Evolutionary conservation across 2,888 invertebrate genomes (phyloP).

Genomic region (Tinea trinotella): DNA sequence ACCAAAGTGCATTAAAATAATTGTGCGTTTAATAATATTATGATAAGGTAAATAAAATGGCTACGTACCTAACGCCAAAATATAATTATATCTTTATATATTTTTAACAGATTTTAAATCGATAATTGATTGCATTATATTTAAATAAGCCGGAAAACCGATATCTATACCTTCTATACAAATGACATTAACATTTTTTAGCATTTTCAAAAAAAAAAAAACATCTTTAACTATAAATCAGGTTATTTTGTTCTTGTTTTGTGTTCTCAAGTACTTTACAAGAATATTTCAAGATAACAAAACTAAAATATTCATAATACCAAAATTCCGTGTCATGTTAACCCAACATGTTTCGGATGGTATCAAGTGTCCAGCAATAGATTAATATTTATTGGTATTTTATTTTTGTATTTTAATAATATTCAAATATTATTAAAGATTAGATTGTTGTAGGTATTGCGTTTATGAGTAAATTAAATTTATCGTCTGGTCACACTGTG

Average conservation of each 20-base stretch:
- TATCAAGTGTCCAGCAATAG: constrained; percentile 51
- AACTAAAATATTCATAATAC: background rate
- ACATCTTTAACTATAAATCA: background rate
- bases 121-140: constrained; percentile 7
- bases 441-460: constrained; percentile 43
- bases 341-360: constrained; percentile 30
- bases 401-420: constrained; percentile 60
- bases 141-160: constrained; percentile 8
- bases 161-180: background rate
- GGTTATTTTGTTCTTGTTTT: background rate
- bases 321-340: constrained; percentile 34
- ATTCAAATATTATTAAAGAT: constrained; percentile 64
- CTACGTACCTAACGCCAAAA: too few species aligned
- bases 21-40: too few species aligned
- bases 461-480: constrained; percentile 8
- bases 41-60: too few species aligned
- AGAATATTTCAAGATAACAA: background rate
- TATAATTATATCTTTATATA: too few species aligned
- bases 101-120: background rate
- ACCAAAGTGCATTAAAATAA: too few species aligned
- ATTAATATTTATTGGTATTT: constrained; percentile 63
- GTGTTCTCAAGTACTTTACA: background rate
- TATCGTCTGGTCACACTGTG: constrained; percentile 9
- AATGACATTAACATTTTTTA: background rate
- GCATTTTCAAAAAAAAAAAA: background rate